Conservation (phyloP, 2,113 vertebrate species). For the Manacus vitellinus region DNA sequence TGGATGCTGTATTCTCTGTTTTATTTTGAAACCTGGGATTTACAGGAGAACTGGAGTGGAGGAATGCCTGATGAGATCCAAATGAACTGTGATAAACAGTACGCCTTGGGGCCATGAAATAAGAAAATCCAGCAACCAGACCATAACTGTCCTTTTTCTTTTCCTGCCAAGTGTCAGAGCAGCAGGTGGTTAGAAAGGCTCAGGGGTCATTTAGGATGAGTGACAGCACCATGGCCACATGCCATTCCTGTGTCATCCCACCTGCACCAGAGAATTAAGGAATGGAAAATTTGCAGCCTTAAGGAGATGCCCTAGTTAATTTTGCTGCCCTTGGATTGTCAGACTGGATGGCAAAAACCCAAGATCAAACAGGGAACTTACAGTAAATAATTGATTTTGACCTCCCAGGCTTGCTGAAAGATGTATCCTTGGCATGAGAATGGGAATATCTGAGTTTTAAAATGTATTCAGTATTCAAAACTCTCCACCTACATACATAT, state of each 20-base stretch:
- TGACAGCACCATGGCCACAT: background rate
- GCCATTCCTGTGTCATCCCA: background rate
- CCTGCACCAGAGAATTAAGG: background rate
- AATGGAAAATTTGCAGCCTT: background rate
- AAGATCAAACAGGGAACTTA: background rate
- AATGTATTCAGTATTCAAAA: background rate
- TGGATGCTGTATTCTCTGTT: background rate
- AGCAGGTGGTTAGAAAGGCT: background rate
- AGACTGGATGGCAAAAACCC: background rate
- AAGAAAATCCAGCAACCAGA: background rate
- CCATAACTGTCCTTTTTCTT: background rate
- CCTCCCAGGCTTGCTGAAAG: background rate
- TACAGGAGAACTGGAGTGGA: background rate
- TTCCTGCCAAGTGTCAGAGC: background rate
- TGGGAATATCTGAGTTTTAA: background rate
- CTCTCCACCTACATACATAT: background rate
- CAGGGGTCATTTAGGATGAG: background rate
- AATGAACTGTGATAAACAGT: background rate
- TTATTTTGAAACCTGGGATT: background rate
- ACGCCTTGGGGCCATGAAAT: background rate
- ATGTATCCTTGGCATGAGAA: background rate
- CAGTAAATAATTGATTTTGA: conserved; percentile 29
- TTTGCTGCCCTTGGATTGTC: background rate
- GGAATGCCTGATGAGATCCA: background rate
- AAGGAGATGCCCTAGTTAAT: background rate